phyloP scores from a whole-genome alignment of 2,888 invertebrate species.

The Aspidiotus rigidus region DNA sequence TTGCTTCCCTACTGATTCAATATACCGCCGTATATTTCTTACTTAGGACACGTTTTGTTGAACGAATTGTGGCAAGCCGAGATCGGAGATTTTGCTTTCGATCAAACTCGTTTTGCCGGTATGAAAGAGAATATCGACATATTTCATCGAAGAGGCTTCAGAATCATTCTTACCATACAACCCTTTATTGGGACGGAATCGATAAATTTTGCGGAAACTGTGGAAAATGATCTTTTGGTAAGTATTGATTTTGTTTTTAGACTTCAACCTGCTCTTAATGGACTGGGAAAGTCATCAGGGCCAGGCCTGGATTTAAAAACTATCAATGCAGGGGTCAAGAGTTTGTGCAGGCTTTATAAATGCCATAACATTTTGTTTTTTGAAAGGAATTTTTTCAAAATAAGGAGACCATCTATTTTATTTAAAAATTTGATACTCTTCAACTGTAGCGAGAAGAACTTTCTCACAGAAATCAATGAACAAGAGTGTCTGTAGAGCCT shows the following conservation, averaged over 20 bases:
- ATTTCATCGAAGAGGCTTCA: conserved; percentile 72
- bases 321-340: too few relatives aligned
- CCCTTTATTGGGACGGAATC: conserved; percentile 85
- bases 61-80: conserved; percentile 44
- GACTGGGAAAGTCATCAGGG: too few relatives aligned
- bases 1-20: not conserved
- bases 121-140: conserved; percentile 69
- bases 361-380: too few relatives aligned
- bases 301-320: too few relatives aligned
- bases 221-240: conserved; percentile 62
- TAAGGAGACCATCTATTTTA: too few relatives aligned
- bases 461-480: too few relatives aligned
- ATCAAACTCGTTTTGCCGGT: conserved; percentile 64
- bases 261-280: too few relatives aligned
- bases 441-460: too few relatives aligned
- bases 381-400: too few relatives aligned
- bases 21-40: not conserved
- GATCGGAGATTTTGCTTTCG: conserved; percentile 71
- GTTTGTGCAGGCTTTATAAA: too few relatives aligned
- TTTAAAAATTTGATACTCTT: too few relatives aligned
- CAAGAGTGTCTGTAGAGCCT: too few relatives aligned
- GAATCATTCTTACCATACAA: conserved; percentile 78
- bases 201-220: conserved; percentile 68
- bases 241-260: conserved; percentile 39
- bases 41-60: conserved; percentile 42